These are phyloP conservation scores for Meteorus sp. DNA, from an alignment of 1,140 invertebrate species.

Conservation along the genomic window DNA sequence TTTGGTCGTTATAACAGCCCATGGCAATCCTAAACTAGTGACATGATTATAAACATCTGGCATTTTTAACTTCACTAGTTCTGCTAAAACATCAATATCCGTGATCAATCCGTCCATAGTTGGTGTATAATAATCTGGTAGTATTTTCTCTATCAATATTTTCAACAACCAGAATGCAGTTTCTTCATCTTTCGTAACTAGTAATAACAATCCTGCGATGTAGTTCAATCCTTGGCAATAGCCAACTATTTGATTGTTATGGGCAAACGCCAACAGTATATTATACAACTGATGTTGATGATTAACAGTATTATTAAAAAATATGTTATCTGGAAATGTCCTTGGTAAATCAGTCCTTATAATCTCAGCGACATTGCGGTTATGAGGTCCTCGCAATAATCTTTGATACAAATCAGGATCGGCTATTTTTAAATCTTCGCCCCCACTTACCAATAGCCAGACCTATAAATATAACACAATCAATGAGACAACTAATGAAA, in stretches of 20 bases:
- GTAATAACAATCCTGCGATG: slow-evolving; percentile 81
- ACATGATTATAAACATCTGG: slow-evolving; percentile 81
- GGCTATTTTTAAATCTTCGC: slow-evolving; percentile 68
- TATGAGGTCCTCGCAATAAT: slow-evolving; percentile 67
- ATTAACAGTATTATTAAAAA: slow-evolving; percentile 75
- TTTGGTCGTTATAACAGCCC: slow-evolving; percentile 87
- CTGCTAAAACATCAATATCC: slow-evolving; percentile 85
- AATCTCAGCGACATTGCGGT: slow-evolving; percentile 71
- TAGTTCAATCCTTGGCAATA: slow-evolving; percentile 95
- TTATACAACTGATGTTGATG: slow-evolving; percentile 79
- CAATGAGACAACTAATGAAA: not conserved
- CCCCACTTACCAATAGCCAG: slow-evolving; percentile 84
- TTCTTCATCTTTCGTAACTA: slow-evolving; percentile 87
- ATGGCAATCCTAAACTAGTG: slow-evolving; percentile 74
- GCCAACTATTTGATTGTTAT: slow-evolving; percentile 82
- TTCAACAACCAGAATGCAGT: slow-evolving; percentile 90
- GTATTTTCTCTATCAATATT: slow-evolving; percentile 80
- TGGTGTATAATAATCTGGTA: slow-evolving; percentile 86
- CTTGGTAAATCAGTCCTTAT: slow-evolving; percentile 84
- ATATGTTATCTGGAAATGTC: slow-evolving; percentile 94
- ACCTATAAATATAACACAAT: slow-evolving; percentile 54
- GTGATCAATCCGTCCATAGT: slow-evolving; percentile 85
- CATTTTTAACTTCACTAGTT: slow-evolving; percentile 77
- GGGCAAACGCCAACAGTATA: slow-evolving; percentile 85
- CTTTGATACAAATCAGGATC: slow-evolving; percentile 72